Evolutionary conservation across 2,888 invertebrate genomes (phyloP).

Genomic region (Timema podura): DNA sequence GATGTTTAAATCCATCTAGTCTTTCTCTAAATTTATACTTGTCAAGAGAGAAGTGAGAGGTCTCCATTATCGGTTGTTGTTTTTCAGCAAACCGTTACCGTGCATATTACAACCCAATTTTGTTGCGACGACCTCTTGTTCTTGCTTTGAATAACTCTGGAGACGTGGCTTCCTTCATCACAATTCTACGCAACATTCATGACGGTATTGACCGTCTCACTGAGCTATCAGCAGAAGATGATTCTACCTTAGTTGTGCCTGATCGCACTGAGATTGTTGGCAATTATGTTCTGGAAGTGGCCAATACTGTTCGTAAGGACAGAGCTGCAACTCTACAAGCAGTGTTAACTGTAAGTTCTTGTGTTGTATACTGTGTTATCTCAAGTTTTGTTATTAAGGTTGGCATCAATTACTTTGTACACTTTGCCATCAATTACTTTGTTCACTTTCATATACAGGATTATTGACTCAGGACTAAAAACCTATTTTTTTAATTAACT

Average conservation of each 20-base stretch:
- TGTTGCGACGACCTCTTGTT: slow-evolving; percentile 55
- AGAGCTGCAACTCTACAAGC: slow-evolving; percentile 46
- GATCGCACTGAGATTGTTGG: slow-evolving; percentile 51
- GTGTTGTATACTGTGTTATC: background rate
- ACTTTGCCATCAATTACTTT: no score
- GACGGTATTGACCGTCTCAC: slow-evolving; percentile 45
- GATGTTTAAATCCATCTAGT: no score
- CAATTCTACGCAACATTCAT: slow-evolving; percentile 53
- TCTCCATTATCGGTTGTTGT: slow-evolving; percentile 10
- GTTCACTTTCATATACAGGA: no score
- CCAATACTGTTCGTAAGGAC: slow-evolving; percentile 46
- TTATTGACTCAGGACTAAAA: no score
- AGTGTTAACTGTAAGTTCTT: slow-evolving; percentile 19
- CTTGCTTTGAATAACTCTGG: slow-evolving; percentile 55
- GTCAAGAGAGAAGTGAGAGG: background rate
- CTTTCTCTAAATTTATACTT: no score
- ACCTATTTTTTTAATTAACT: no score
- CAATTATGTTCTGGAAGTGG: slow-evolving; percentile 52
- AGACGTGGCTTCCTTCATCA: slow-evolving; percentile 60
- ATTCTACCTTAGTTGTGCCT: slow-evolving; percentile 35
- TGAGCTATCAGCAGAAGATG: slow-evolving; percentile 38
- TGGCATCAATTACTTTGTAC: no score
- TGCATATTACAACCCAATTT: slow-evolving; percentile 54
- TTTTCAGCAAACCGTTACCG: slow-evolving; percentile 46
- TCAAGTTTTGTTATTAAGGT: no score